phyloP scores from a whole-genome alignment of 2,888 invertebrate species.

The Agonopterix heracliana region DNA sequence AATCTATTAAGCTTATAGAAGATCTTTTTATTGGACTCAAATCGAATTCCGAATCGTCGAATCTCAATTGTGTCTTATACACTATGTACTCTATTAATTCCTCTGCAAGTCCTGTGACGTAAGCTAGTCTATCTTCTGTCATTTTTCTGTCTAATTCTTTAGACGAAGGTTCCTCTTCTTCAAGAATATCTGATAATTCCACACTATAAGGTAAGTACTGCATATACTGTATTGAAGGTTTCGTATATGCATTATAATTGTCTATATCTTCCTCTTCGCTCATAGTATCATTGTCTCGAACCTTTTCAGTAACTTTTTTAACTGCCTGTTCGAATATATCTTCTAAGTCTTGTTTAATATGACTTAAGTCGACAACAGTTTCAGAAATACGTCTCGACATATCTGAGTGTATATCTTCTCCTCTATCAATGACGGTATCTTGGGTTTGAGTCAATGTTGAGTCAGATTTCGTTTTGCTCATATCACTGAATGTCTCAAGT shows the following conservation, averaged over 20 bases:
- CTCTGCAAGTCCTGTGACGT: constrained; percentile 45
- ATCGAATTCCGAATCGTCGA: constrained; percentile 51
- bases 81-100: constrained; percentile 54
- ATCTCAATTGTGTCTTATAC: constrained; percentile 42
- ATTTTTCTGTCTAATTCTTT: constrained; percentile 33
- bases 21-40: constrained; percentile 44
- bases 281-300: constrained; percentile 53
- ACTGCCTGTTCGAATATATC: constrained; percentile 55
- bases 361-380: constrained; percentile 57
- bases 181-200: constrained; percentile 63
- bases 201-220: constrained; percentile 55
- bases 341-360: constrained; percentile 59
- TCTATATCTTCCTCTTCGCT: constrained; percentile 61
- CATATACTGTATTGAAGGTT: constrained; percentile 43
- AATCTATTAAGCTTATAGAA: constrained; percentile 62
- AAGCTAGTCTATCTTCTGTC: constrained; percentile 34
- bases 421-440: constrained; percentile 63
- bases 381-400: constrained; percentile 57
- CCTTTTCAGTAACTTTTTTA: constrained; percentile 35
- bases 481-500: constrained; percentile 61
- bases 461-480: constrained; percentile 68
- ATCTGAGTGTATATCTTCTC: constrained; percentile 34
- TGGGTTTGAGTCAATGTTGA: constrained; percentile 64
- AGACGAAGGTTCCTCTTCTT: constrained; percentile 64
- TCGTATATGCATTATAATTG: constrained; percentile 59